These are phyloP conservation scores for Gambusia yucatana DNA, from an alignment of 2,797 vertebrate genomes.

Conservation along the genomic window DNA sequence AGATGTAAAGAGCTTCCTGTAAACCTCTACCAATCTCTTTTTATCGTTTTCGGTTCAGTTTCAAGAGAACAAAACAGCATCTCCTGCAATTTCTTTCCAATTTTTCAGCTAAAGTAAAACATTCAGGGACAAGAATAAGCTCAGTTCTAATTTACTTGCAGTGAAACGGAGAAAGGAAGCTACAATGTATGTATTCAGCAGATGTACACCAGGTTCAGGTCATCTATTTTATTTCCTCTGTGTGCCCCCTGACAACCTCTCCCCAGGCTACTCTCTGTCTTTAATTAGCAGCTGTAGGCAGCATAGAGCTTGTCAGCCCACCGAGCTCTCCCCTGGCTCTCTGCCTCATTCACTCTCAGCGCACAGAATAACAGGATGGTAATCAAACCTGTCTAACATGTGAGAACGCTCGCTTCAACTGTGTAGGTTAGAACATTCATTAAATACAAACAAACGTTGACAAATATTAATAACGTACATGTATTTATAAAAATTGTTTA, in stretches of 20 bases:
- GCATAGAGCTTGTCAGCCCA: conserved; percentile 38
- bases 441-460: conserved; percentile 15
- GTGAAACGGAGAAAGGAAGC: conserved; percentile 16
- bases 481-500: neutral
- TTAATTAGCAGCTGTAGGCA: conserved; percentile 67
- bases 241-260: conserved; percentile 41
- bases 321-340: conserved; percentile 46
- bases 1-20: conserved; percentile 28
- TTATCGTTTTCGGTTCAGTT: conserved; percentile 20
- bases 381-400: conserved; percentile 55
- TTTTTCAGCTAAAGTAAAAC: conserved; percentile 17
- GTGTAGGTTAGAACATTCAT: conserved; percentile 18
- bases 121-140: neutral
- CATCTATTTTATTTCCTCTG: conserved; percentile 37
- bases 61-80: conserved; percentile 5
- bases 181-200: conserved; percentile 33
- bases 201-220: conserved; percentile 39
- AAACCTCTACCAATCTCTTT: conserved; percentile 31
- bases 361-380: conserved; percentile 45
- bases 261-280: conserved; percentile 34
- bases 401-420: conserved; percentile 32
- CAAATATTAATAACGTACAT: conserved; percentile 2
- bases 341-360: conserved; percentile 66
- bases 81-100: neutral
- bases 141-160: conserved; percentile 1